Percentiles rank a stretch among this genome's conserved stretches.
Conservation (phyloP, 2,888 invertebrate species). For the Ceraclea dissimilis region DNA sequence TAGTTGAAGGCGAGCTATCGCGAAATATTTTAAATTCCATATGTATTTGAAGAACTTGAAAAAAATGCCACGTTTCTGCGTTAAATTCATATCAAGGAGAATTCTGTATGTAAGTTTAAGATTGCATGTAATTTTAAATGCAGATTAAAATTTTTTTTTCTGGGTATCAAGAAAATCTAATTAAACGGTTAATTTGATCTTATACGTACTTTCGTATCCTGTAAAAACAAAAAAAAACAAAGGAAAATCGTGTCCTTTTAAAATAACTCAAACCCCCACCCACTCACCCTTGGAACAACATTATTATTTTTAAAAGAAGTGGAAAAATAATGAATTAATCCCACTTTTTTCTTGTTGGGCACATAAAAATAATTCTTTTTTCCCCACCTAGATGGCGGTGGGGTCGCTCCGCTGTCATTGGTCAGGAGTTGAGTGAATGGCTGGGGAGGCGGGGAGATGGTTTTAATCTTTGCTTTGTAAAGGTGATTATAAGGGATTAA, state of each 20-base stretch:
- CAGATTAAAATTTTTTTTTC: too few species aligned
- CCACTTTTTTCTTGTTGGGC: conserved; percentile 48
- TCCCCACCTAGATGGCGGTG: conserved; percentile 9
- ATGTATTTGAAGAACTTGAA: too few species aligned
- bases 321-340: conserved; percentile 55
- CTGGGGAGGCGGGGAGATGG: conserved; percentile 37
- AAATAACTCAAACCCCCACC: conserved; percentile 8
- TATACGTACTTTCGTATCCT: too few species aligned
- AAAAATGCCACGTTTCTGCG: too few species aligned
- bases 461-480: conserved; percentile 56
- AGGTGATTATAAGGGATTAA: conserved; percentile 54
- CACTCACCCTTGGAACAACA: neutral
- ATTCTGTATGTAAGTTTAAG: too few species aligned
- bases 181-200: too few species aligned
- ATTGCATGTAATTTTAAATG: too few species aligned
- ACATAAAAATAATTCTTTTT: conserved; percentile 39
- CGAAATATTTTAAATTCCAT: too few species aligned
- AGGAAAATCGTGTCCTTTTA: conserved; percentile 22
- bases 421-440: conserved; percentile 3
- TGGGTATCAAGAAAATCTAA: too few species aligned
- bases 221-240: neutral
- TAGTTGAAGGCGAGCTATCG: too few species aligned
- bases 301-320: conserved; percentile 6
- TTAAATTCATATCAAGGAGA: too few species aligned
- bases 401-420: neutral